Percentiles rank a stretch among this genome's conserved stretches.
phyloP scores from a whole-genome alignment of 2,113 vertebrate species.

The Phoenicopterus ruber region DNA sequence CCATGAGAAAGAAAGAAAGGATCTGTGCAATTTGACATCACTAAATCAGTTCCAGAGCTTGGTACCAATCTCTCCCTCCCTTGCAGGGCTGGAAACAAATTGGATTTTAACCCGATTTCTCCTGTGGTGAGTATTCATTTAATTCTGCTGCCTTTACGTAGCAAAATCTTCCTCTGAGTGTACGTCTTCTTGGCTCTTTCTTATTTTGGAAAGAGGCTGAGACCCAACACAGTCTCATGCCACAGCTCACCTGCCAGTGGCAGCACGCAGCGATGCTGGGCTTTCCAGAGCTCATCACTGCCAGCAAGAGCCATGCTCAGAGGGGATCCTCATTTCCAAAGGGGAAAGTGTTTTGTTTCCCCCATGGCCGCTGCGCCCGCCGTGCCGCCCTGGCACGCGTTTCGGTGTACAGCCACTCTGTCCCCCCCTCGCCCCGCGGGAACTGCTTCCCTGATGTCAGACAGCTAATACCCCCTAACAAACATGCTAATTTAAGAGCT shows the following conservation, averaged over 20 bases:
- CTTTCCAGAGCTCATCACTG: background rate
- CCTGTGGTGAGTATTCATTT: background rate
- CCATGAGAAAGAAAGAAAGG: background rate
- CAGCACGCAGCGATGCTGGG: fast-evolving
- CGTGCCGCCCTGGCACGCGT: fast-evolving
- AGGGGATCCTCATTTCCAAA: background rate
- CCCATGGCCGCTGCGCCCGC: fast-evolving
- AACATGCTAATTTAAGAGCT: conserved; percentile 33
- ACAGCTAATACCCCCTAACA: background rate
- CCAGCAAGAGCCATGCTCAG: background rate
- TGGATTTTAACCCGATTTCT: background rate
- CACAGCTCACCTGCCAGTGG: background rate
- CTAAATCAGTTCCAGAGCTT: background rate
- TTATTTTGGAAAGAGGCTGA: background rate
- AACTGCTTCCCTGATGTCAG: background rate
- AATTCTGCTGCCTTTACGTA: background rate
- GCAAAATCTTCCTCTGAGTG: background rate
- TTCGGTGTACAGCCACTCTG: fast-evolving
- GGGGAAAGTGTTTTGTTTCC: background rate
- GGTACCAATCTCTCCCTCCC: background rate
- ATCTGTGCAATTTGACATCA: background rate
- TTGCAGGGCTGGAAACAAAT: background rate
- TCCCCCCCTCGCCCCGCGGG: fast-evolving
- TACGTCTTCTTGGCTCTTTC: background rate
- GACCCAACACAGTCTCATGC: background rate